A percentile compares a stretch with the other conserved stretches of the same genome.
Conservation (phyloP, 2,113 vertebrate genomes). For the Notarius quadriscutis region DNA sequence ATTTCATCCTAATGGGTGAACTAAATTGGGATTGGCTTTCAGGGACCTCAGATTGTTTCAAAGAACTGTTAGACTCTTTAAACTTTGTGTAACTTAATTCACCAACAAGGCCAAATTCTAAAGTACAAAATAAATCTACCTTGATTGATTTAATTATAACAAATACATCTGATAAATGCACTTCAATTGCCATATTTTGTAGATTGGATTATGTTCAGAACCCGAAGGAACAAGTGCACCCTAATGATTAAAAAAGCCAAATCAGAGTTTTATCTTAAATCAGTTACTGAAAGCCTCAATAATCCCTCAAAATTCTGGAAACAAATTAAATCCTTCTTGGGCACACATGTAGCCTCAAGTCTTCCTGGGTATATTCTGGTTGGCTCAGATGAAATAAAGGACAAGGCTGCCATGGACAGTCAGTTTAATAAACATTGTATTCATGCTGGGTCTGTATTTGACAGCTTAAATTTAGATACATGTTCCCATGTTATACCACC, state of each 20-base stretch:
- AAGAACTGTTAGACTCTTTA: background rate
- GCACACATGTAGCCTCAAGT: background rate
- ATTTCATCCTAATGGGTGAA: conserved; percentile 28
- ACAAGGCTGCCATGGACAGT: background rate
- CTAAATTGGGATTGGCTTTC: conserved; percentile 33
- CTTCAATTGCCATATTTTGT: no score
- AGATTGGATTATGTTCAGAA: no score
- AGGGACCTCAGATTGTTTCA: conserved; percentile 19
- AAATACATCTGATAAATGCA: no score
- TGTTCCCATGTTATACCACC: conserved; percentile 12
- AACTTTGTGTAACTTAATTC: background rate
- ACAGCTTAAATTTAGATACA: conserved; percentile 15
- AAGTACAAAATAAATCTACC: no score
- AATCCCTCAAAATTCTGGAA: background rate
- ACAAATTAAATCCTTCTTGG: background rate
- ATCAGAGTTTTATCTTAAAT: conserved; percentile 4
- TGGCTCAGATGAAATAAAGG: conserved; percentile 9
- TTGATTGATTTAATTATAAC: no score
- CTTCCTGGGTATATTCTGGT: background rate
- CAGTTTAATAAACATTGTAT: conserved; percentile 27
- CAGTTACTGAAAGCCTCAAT: background rate
- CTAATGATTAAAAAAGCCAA: no score
- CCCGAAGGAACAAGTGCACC: no score
- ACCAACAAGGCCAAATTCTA: conserved; percentile 7
- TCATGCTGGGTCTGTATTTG: conserved; percentile 17